Percentiles rank a stretch among this genome's conserved stretches.
Conservation (phyloP, 2,113 vertebrate species). For the Psephotus haematonotus region DNA sequence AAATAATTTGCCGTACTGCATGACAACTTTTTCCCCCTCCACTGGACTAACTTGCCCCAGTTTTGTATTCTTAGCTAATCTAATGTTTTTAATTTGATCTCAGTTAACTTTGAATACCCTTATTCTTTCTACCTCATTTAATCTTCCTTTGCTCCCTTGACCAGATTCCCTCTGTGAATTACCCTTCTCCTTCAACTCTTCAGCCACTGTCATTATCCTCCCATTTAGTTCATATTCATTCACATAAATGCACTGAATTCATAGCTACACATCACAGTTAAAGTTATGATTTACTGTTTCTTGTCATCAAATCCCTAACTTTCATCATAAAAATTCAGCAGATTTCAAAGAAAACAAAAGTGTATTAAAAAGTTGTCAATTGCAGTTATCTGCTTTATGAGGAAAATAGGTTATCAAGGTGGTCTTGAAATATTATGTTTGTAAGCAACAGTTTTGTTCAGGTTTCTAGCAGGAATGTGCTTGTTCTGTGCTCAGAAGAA, state of each 20-base stretch:
- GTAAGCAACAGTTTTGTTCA: neutral
- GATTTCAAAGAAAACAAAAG: neutral
- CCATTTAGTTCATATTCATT: neutral
- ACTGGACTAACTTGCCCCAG: neutral
- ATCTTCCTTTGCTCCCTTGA: neutral
- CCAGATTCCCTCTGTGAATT: neutral
- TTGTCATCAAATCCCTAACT: neutral
- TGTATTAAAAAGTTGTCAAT: neutral
- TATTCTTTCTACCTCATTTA: neutral
- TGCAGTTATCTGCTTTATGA: neutral
- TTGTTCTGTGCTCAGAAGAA: neutral
- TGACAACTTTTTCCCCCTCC: rapidly evolving
- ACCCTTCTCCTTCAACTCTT: neutral
- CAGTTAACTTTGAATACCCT: neutral
- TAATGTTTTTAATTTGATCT: neutral
- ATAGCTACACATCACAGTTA: neutral
- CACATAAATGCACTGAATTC: neutral
- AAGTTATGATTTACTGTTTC: neutral
- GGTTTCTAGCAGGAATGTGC: neutral
- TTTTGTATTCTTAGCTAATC: neutral
- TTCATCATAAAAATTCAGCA: neutral
- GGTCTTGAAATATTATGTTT: neutral
- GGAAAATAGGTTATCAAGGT: neutral
- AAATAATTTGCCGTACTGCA: neutral
- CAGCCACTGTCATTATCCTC: neutral